These are phyloP conservation scores for Oligia fasciuncula DNA, from an alignment of 2,888 invertebrate species.

Conservation along the genomic window DNA sequence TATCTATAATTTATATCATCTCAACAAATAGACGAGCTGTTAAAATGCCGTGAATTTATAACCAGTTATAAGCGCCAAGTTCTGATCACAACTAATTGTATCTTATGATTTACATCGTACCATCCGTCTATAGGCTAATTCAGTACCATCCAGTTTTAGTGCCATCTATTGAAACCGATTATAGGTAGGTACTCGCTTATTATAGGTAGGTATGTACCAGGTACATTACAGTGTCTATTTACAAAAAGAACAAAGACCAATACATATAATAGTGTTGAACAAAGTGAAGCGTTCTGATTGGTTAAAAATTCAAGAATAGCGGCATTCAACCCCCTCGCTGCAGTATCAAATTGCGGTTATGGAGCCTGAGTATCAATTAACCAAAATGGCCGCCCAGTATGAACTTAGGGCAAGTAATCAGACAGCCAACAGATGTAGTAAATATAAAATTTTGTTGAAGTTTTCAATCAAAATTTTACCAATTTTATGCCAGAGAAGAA, in stretches of 20 bases:
- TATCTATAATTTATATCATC: slow-evolving; percentile 10
- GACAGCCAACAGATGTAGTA: slow-evolving; percentile 17
- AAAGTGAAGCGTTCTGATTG: slow-evolving; percentile 68
- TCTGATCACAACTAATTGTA: slow-evolving; percentile 49
- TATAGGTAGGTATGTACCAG: slow-evolving; percentile 1
- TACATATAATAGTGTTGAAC: slow-evolving; percentile 54
- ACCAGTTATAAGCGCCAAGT: slow-evolving; percentile 19
- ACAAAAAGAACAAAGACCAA: slow-evolving; percentile 46
- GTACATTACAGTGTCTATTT: slow-evolving; percentile 29
- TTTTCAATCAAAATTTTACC: slow-evolving; percentile 5
- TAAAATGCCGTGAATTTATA: slow-evolving; percentile 16
- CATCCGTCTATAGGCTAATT: slow-evolving; percentile 21
- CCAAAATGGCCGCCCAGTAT: slow-evolving; percentile 76
- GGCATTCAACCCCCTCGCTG: slow-evolving; percentile 72
- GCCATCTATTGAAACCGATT: background rate
- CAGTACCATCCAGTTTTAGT: slow-evolving; percentile 6
- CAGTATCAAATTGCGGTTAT: slow-evolving; percentile 77
- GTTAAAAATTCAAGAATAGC: slow-evolving; percentile 71
- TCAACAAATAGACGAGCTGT: slow-evolving; percentile 29
- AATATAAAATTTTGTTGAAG: slow-evolving; percentile 4
- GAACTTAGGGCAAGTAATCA: slow-evolving; percentile 38
- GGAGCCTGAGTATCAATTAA: slow-evolving; percentile 78
- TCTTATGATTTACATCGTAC: slow-evolving; percentile 28
- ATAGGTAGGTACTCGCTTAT: background rate
- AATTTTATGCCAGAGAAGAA: slow-evolving; percentile 7